Base-by-base conservation (phyloP, 2,888 invertebrate species). In the Plebejus anna region DNA sequence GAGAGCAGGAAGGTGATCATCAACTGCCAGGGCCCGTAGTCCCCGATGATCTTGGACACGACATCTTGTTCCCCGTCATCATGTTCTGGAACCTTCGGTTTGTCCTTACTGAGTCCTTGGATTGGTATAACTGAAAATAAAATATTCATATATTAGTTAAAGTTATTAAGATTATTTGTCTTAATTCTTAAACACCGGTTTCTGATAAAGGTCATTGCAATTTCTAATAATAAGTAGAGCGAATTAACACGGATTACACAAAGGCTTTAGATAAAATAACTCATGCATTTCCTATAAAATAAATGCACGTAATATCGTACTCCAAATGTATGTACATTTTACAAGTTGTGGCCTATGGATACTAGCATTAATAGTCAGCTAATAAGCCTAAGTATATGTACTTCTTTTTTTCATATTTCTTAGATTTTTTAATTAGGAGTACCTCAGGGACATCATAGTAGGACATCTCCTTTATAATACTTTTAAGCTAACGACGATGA, bases 21-120 rank as follows among this genome's bases (percentile, higher is more conserved):
- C 78, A 96, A 91, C 88, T 97, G 97, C 97, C 97, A 97, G 80
- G 95, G 94, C 75, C 97, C 97, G 85, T 96, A 97, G 83, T 96
- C 95, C 2, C 97, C 97, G 82, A 97, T 96, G 72, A 96, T 92
- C 42, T 94, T 89, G 9, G 96, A 95, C 76, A 97, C 95, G 42
- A 96, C 94, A 85, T 97, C 96, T 70, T 94, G 94, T 77, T 95
- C 94, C 75, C 94, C 94, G 16, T 89, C 85, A 2, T 81, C 85
- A 0, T 84, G 82, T 2, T 85, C 81, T 5, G 84, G 79, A 0
- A 84, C 78, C 36, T 82, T 82, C 22, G 83, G 83, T 80, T 90
- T 90, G 77, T 92, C 91, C 80, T 88, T 90, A 61, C 82, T 86
- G 75, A 85, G 80, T 72, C 86, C 83, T 81, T 89, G 92, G 77